These are phyloP conservation scores for Nilaparvata lugens DNA, from an alignment of 1,140 invertebrate species.

Conservation along the genomic window DNA sequence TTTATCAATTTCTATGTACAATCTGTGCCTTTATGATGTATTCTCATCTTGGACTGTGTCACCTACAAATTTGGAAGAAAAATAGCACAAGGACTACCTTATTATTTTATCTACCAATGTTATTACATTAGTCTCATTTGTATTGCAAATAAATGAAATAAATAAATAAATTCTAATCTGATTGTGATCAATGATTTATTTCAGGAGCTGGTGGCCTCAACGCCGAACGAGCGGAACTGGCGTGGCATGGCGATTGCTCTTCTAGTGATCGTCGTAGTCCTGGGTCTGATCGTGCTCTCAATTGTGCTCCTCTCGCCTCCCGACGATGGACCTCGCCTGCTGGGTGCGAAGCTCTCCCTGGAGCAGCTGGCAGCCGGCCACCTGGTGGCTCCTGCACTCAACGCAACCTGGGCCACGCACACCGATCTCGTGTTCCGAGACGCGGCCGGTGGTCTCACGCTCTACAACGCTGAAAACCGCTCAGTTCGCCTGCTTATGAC, in stretches of 20 bases:
- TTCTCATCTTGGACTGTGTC: no score
- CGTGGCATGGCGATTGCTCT: conserved; percentile 81
- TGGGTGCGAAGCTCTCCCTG: conserved; percentile 52
- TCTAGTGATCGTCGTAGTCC: conserved; percentile 75
- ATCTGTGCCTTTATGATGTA: no score
- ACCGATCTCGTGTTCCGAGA: conserved; percentile 59
- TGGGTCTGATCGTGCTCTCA: conserved; percentile 76
- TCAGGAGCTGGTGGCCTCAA: conserved; percentile 69
- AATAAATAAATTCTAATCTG: no score
- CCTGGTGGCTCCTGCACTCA: conserved; percentile 54
- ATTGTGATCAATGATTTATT: no score
- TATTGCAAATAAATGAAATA: no score
- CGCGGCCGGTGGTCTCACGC: conserved; percentile 55
- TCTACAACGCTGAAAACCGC: conserved; percentile 60
- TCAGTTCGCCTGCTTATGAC: conserved; percentile 59
- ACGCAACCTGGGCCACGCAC: conserved; percentile 73
- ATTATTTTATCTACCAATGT: no score
- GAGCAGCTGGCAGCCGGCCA: conserved; percentile 53
- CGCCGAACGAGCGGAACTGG: conserved; percentile 77
- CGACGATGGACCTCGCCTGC: conserved; percentile 55
- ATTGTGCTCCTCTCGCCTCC: conserved; percentile 73
- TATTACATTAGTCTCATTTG: no score
- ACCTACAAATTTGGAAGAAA: no score
- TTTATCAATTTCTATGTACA: no score
- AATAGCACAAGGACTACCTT: no score